Conservation (phyloP, 2,797 vertebrate genomes). For the Cryptoblepharus egeriae region DNA sequence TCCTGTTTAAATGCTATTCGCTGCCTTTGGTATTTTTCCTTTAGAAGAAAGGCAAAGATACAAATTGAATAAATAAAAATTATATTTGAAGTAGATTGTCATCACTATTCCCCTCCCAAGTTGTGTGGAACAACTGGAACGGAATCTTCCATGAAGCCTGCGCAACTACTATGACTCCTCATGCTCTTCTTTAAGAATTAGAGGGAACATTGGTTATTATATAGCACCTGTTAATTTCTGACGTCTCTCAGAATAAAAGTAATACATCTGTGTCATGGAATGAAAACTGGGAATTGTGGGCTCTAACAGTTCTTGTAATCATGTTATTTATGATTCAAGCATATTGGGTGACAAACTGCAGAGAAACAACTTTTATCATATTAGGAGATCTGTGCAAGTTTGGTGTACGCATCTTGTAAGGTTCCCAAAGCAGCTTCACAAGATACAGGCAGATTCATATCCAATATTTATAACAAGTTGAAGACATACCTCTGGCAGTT, state of each 20-base stretch:
- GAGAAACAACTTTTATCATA: not conserved
- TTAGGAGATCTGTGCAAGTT: not conserved
- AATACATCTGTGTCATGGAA: not conserved
- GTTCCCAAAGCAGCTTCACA: not conserved
- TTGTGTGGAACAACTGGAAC: too few species aligned
- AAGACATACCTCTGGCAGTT: not conserved
- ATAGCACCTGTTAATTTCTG: too few species aligned
- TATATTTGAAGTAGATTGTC: not conserved
- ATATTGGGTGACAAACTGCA: not conserved
- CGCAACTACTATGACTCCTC: too few species aligned
- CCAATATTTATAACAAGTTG: not conserved
- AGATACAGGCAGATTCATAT: not conserved
- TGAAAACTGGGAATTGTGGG: not conserved
- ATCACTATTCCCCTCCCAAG: not conserved
- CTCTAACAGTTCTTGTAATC: not conserved
- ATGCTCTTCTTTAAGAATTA: too few species aligned
- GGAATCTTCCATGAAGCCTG: too few species aligned
- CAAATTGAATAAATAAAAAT: too few species aligned
- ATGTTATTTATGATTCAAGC: not conserved
- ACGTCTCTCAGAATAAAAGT: not conserved
- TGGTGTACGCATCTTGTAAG: not conserved
- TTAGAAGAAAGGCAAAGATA: too few species aligned
- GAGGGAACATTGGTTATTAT: too few species aligned
- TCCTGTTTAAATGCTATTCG: too few species aligned
- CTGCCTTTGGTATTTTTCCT: too few species aligned